Evolutionary conservation across 2,888 invertebrate genomes (phyloP), one percentile per base, ranked within the genome.

Genomic region (Ophioninae sp.): DNA sequence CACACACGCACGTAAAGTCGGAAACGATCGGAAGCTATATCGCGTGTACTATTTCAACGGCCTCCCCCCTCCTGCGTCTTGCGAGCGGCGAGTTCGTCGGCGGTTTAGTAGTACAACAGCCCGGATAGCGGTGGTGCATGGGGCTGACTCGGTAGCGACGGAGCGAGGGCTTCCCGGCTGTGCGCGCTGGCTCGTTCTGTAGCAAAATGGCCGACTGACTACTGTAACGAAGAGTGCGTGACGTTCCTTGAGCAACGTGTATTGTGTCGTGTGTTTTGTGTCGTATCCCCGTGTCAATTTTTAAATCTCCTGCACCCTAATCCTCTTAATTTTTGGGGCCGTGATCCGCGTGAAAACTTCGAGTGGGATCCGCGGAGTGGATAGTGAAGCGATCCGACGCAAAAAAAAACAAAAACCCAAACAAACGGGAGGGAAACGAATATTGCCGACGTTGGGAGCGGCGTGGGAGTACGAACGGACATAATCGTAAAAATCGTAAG

Each of bases 201-300:
- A 91, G 89, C 87, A 91, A 91, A 91, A 91, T 91, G 91, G 91
- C 90, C 87, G 91, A 86, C 85, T 78, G 86, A 87, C 85, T 84
- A 83, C 88, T 89, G 88, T 88, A 64, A 44, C 74, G 62, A 50
- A 50, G 88, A 91, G 88, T 87, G 89, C 85, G 86, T 89, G 90
- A 91, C 90, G 89, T 91, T 91, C 90, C 86, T 87, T 81, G 37
- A 74, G 37, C 85, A 87, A 87, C 88, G 87, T 89, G 85, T 84
- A 83, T 85, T 86, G 88, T 90, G 70, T 90, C 87, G 87, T 88
- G 89, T 73, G 56, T 86, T 86, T 86, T 87, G 78, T 79, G 85
- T 88, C 84, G n/a, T 37, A 13, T 59, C 20, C 7, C 21, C 59
- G 20, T 79, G 83, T 85, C 87, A 76, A 84, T 82, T 86, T 81